These are phyloP conservation scores for Rhinogobio ventralis DNA, from an alignment of 2,797 vertebrate species.

Conservation along the genomic window DNA sequence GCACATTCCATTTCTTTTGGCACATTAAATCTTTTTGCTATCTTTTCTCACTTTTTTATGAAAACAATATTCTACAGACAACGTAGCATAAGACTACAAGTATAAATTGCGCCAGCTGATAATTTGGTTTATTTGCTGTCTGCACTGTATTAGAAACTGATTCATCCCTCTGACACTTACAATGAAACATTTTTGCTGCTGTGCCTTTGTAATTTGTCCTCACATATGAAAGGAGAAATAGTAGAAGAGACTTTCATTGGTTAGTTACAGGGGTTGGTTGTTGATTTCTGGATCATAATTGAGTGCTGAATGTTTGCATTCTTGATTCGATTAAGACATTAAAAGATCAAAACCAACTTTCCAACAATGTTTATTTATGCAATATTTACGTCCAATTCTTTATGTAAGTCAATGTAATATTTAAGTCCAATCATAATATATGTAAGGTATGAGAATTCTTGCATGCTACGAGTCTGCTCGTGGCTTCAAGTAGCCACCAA, in stretches of 20 bases:
- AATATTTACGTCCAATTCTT: too few relatives aligned
- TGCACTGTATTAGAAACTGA: not conserved
- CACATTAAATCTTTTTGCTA: not conserved
- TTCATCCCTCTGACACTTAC: not conserved
- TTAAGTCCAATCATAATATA: not conserved
- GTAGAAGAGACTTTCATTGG: not conserved
- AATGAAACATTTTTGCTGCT: too few relatives aligned
- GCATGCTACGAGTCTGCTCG: not conserved
- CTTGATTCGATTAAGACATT: not conserved
- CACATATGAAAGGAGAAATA: not conserved
- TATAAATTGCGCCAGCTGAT: not conserved
- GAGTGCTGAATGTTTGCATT: not conserved
- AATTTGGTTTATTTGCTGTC: not conserved
- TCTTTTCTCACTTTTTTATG: not conserved
- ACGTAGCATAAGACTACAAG: not conserved
- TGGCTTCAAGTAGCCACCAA: not conserved
- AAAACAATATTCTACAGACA: not conserved
- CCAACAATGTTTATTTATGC: too few relatives aligned
- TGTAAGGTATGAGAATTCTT: not conserved
- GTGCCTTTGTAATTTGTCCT: not conserved
- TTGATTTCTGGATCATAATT: not conserved
- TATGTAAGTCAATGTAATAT: too few relatives aligned
- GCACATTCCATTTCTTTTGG: not conserved
- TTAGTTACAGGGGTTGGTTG: not conserved
- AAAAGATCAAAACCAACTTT: too few relatives aligned